These are phyloP conservation scores for Enteromius thamalakanensis DNA, from an alignment of 2,797 vertebrate species.

Conservation along the genomic window DNA sequence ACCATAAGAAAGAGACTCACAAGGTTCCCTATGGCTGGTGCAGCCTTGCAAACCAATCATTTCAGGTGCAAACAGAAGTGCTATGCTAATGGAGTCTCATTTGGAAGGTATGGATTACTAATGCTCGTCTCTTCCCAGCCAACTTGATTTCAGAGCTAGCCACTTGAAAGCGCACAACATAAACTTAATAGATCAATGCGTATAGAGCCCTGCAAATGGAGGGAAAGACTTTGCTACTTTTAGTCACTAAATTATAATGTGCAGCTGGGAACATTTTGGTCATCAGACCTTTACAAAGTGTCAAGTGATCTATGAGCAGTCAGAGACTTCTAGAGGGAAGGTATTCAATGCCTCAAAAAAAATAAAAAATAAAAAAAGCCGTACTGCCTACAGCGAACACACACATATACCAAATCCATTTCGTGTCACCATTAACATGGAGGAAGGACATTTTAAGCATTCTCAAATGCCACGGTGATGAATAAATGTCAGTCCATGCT, in stretches of 20 bases:
- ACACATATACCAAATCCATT: conserved; percentile 54
- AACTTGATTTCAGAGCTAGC: conserved; percentile 71
- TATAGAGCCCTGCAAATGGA: conserved; percentile 64
- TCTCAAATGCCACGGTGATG: conserved; percentile 62
- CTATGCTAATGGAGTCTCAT: conserved; percentile 73
- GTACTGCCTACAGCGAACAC: conserved; percentile 45
- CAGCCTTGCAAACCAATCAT: conserved; percentile 45
- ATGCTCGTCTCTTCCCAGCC: conserved; percentile 65
- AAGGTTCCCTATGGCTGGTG: conserved; percentile 12
- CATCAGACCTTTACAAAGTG: conserved; percentile 60
- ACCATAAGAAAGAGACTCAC: conserved; percentile 18
- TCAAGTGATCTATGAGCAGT: conserved; percentile 63
- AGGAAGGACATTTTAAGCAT: conserved; percentile 59
- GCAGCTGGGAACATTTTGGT: conserved; percentile 61
- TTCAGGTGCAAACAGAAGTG: conserved; percentile 66
- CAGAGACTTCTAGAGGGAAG: conserved; percentile 55
- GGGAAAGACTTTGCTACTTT: conserved; percentile 61
- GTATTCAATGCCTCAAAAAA: conserved; percentile 47
- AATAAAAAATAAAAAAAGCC: background rate
- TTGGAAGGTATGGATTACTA: conserved; percentile 77
- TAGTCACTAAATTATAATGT: conserved; percentile 61
- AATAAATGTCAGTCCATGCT: conserved; percentile 67
- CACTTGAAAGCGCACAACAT: conserved; percentile 69
- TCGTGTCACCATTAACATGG: conserved; percentile 59
- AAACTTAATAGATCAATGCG: conserved; percentile 72